Percentiles rank a stretch among this genome's conserved stretches.
Evolutionary conservation across 1,140 invertebrate genomes (phyloP).

Genomic region (Helicorthomorpha holstii): DNA sequence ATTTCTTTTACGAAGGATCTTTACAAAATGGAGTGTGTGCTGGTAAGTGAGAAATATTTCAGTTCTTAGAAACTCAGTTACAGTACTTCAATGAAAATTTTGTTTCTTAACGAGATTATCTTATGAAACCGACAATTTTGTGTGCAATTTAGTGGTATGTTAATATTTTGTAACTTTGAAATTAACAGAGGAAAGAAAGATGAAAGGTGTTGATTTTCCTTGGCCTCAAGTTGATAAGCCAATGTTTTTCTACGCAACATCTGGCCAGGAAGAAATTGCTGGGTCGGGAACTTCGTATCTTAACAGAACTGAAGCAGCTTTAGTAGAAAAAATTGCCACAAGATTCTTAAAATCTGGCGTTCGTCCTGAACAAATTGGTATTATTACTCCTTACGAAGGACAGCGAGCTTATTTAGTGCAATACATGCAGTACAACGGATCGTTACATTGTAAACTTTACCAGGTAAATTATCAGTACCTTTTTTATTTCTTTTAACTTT

Average conservation of each 20-base stretch:
- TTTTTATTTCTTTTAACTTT: not conserved
- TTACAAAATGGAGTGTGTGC: slow-evolving; percentile 96
- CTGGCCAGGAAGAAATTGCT: slow-evolving; percentile 95
- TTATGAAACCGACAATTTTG: no score
- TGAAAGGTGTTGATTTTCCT: slow-evolving; percentile 87
- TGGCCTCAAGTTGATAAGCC: slow-evolving; percentile 94
- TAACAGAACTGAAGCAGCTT: slow-evolving; percentile 94
- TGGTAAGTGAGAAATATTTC: slow-evolving; percentile 23
- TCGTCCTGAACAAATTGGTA: slow-evolving; percentile 96
- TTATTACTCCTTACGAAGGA: slow-evolving; percentile 98
- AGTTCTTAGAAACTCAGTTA: not conserved
- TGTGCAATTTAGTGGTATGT: no score
- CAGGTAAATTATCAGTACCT: slow-evolving; percentile 31
- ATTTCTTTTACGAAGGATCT: slow-evolving; percentile 98
- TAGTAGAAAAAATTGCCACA: slow-evolving; percentile 94
- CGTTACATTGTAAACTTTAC: slow-evolving; percentile 88
- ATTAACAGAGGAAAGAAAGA: slow-evolving; percentile 58
- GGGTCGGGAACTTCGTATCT: slow-evolving; percentile 96
- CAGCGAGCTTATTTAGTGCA: slow-evolving; percentile 95
- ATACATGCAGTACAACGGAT: slow-evolving; percentile 98
- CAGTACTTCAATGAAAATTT: no score
- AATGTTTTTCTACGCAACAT: slow-evolving; percentile 96
- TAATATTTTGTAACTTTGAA: no score
- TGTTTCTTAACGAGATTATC: no score
- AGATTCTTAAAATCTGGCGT: slow-evolving; percentile 84